Conservation (phyloP, 2,113 vertebrate species). For the Oryzias curvinotus region DNA sequence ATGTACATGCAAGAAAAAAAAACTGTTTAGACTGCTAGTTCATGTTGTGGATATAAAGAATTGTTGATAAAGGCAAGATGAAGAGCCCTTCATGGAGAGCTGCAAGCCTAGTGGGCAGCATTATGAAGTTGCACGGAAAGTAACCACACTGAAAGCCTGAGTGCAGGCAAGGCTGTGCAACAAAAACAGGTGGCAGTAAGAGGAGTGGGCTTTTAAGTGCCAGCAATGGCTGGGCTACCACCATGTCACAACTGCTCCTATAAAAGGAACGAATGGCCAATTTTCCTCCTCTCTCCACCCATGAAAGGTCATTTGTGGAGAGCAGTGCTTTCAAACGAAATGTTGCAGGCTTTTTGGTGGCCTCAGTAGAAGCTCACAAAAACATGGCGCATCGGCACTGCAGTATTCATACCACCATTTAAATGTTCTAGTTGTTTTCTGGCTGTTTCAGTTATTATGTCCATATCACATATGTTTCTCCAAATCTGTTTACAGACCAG, state of each 20-base stretch:
- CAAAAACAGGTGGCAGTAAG: conserved; percentile 51
- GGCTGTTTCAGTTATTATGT: conserved; percentile 6
- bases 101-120: conserved; percentile 22
- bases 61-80: conserved; percentile 23
- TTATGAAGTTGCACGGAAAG: conserved; percentile 47
- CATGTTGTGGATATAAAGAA: conserved; percentile 21
- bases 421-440: conserved; percentile 28
- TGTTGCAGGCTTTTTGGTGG: conserved; percentile 39
- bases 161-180: conserved; percentile 28
- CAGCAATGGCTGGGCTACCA: conserved; percentile 38
- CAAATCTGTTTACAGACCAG: too few relatives aligned
- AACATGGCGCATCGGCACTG: conserved; percentile 5
- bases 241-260: conserved; percentile 47
- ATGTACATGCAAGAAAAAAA: background rate
- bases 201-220: conserved; percentile 51
- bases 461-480: conserved; percentile 9
- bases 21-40: conserved; percentile 8
- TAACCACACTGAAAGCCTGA: conserved; percentile 40
- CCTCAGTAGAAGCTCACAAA: conserved; percentile 2
- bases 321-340: conserved; percentile 58
- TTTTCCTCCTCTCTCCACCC: conserved; percentile 43
- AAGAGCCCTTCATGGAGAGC: conserved; percentile 22
- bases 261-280: conserved; percentile 45
- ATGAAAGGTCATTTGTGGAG: conserved; percentile 58
- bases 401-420: conserved; percentile 48